Percentiles rank a stretch among this genome's conserved stretches.
Evolutionary conservation across 2,113 vertebrate species (phyloP).

Genomic region (Bettongia penicillata): DNA sequence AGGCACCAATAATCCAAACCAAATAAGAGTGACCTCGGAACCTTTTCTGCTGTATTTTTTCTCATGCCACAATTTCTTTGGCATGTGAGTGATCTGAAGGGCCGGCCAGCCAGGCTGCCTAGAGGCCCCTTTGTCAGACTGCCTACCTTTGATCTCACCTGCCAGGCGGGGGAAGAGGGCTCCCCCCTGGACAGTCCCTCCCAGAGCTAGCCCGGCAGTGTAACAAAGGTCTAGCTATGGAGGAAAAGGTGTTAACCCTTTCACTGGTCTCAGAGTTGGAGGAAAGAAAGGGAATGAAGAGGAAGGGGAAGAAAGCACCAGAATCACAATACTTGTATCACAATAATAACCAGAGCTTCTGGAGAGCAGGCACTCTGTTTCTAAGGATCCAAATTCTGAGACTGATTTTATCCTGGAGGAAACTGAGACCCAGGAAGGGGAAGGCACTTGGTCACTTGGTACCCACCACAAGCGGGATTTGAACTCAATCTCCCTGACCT

Average conservation of each 20-base stretch:
- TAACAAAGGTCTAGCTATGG: conserved; percentile 79
- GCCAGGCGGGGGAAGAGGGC: conserved; percentile 92
- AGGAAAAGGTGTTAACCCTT: conserved; percentile 83
- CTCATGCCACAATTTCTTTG: conserved; percentile 94
- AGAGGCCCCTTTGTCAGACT: conserved; percentile 95
- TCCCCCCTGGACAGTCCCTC: conserved; percentile 90
- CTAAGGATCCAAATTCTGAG: neutral
- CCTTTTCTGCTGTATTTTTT: conserved; percentile 97
- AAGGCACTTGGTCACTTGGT: neutral
- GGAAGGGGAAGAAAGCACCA: neutral
- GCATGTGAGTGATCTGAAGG: conserved; percentile 92
- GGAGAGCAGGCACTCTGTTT: neutral
- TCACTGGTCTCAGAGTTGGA: neutral
- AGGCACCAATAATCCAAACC: conserved; percentile 93
- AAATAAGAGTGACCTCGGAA: conserved; percentile 97
- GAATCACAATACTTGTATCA: neutral
- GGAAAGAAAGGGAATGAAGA: neutral
- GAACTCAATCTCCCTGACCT: neutral
- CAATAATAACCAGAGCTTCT: neutral
- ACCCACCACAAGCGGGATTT: neutral
- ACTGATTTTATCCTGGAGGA: neutral
- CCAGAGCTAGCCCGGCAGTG: conserved; percentile 89
- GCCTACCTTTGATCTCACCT: conserved; percentile 95
- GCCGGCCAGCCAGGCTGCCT: conserved; percentile 92
- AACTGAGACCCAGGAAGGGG: neutral